Evolutionary conservation across 2,113 vertebrate genomes (phyloP).

Genomic region (Nothobranchius furzeri): DNA sequence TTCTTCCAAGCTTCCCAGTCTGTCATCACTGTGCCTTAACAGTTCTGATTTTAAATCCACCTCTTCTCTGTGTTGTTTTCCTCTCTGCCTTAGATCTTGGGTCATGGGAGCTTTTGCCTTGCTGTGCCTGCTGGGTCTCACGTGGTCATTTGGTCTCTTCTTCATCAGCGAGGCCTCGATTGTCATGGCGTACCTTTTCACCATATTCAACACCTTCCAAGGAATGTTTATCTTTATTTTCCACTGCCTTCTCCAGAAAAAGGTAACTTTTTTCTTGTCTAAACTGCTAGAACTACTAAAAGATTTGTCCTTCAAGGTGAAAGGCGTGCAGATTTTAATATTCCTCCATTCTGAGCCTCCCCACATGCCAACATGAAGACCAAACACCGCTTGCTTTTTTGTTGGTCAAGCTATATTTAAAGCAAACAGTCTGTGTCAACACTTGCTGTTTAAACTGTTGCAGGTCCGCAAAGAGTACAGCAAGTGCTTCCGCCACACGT

Average conservation of each 20-base stretch:
- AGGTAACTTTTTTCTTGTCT: slow-evolving; percentile 80
- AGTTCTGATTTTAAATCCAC: slow-evolving; percentile 14
- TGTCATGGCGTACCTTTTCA: slow-evolving; percentile 99
- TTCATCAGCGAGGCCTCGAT: slow-evolving; percentile 94
- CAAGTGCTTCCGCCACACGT: slow-evolving; percentile 97
- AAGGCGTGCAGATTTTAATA: slow-evolving; percentile 13
- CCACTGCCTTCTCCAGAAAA: slow-evolving; percentile 97
- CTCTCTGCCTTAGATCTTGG: slow-evolving; percentile 88
- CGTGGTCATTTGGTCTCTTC: slow-evolving; percentile 97
- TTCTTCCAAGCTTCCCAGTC: neutral
- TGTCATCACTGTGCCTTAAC: neutral
- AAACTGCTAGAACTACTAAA: neutral
- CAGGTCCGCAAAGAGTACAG: slow-evolving; percentile 98
- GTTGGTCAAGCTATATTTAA: slow-evolving; percentile 39
- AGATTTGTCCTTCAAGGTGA: slow-evolving; percentile 24
- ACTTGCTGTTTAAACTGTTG: slow-evolving; percentile 40
- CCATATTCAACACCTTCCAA: slow-evolving; percentile 98
- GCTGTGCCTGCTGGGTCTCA: slow-evolving; percentile 93
- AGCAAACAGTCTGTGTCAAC: slow-evolving; percentile 58
- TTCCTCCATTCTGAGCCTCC: slow-evolving; percentile 8
- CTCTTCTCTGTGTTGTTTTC: slow-evolving; percentile 22
- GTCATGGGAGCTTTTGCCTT: slow-evolving; percentile 96
- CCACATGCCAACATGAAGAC: slow-evolving; percentile 37
- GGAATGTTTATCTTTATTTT: slow-evolving; percentile 99
- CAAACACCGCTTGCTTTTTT: slow-evolving; percentile 34